These are phyloP conservation scores for Pachyramphus minor DNA, from an alignment of 2,113 vertebrate genomes.

Conservation along the genomic window DNA sequence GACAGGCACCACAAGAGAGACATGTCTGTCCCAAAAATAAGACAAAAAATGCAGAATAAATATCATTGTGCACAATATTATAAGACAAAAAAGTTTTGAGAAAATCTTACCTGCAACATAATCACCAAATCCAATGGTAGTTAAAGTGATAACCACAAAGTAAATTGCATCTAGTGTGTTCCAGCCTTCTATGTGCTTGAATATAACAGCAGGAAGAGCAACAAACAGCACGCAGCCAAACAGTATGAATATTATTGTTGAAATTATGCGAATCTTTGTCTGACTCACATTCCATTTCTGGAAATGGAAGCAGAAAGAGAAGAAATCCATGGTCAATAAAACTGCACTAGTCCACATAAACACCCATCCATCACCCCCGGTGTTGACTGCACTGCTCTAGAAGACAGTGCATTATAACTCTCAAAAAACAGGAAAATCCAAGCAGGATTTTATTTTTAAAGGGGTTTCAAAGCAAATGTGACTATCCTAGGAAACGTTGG, in stretches of 20 bases:
- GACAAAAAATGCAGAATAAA: neutral
- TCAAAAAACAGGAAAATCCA: neutral
- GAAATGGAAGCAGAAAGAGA: conserved; percentile 24
- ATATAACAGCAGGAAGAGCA: conserved; percentile 91
- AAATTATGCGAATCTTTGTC: conserved; percentile 97
- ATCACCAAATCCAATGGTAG: conserved; percentile 97
- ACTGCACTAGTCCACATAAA: neutral
- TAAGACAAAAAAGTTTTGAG: neutral
- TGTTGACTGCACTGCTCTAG: neutral
- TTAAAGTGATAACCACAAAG: conserved; percentile 97
- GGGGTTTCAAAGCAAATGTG: neutral
- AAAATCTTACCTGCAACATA: conserved; percentile 90
- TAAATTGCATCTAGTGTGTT: conserved; percentile 94
- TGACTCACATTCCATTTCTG: conserved; percentile 99
- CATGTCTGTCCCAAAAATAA: neutral
- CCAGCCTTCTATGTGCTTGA: conserved; percentile 98
- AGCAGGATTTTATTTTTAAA: neutral
- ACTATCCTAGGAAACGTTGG: neutral
- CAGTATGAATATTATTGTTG: conserved; percentile 95
- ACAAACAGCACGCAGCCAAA: conserved; percentile 97
- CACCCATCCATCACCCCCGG: neutral
- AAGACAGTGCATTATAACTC: neutral
- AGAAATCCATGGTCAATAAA: conserved; percentile 35
- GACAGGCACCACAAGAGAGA: neutral
- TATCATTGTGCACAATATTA: neutral